Evolutionary conservation across 2,888 invertebrate genomes (phyloP), one percentile per base, ranked within the genome.

Genomic region (Diplolepis rosae): DNA sequence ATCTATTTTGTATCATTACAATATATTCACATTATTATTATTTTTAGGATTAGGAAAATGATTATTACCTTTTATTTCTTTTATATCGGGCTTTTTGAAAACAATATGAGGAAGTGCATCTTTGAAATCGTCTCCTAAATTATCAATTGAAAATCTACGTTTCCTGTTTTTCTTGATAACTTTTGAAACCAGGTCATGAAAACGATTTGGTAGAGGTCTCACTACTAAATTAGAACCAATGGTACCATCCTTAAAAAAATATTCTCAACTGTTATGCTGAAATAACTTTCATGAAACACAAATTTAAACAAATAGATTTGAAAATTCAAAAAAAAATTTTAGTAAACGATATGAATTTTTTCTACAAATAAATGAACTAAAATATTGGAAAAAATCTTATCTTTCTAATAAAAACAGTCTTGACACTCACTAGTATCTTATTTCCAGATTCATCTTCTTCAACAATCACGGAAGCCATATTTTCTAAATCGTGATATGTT

Each of bases 81-180:
- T 35, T 7, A 35, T 18, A 4, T 18, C 15, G 4, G 56, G 35
- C 1, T 32, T 18, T 56, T 56, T 56, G 18, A 81, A 84, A 27
- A 85, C 70, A 11, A 85, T 71, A n/a, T 85, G 85, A 72, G 79
- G 81, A 77, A 76, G 75, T 4, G 80, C 80, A 67, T 15, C 15
- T 69, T 42, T 42, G 3, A 42, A 1, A 42, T n/a, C 39, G 4
- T 42, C 39, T n/a, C n/a, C n/a, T n/a, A 42, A 4, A 4, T 4
- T 15, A 4, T 13, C 4, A n/a, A 42, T n/a, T 4, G 6, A 4
- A 15, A 5, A 24, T 24, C 22, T 9, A 13, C 1, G 1, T 22
- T 24, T 11, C 11, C 11, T 13, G 2, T 50, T 24, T 50, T 7
- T 50, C 4, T n/a, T 24, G 11, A 1, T 24, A 1, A 0, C n/a